Base-by-base conservation (phyloP, 37 sponge, comb jelly and placozoan genomes). In the Cladorhizidae sp. region DNA sequence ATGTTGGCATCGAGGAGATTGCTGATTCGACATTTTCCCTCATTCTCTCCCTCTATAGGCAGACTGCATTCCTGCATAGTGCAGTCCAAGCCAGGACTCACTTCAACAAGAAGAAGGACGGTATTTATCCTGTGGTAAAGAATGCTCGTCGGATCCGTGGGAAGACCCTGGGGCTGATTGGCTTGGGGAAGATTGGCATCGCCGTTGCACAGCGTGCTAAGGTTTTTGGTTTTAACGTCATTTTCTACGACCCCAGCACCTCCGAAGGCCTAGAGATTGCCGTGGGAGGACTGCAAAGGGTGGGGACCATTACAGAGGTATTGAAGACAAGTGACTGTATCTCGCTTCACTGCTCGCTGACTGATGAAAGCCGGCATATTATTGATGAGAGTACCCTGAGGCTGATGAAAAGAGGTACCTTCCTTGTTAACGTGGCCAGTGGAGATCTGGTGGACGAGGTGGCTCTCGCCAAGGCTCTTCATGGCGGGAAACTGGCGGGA, bases 1-100 rank as follows among this genome's bases (percentile, higher is more conserved):
- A 88, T 56, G 87, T 90, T 67, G 88, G 95, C 25, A 61, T 87
- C 9, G 95, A 94, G 28, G 95, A 94, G 75, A 91, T 90, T 21
- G 91, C 95, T 38, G 95, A 94, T 69, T 57, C 83, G 0, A 88
- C 85, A 25, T 57, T 94, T 52, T 73, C 85, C 11, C 95, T 77
- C 70, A 84, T 90, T 0, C 85, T 94, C 1, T 57, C 70, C 36
- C 74, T 91, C 23, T 90, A 76, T 69, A 68, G 91, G 8, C 88
- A 87, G 64, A 90, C 91, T 21, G 57, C 79, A 5, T 62, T 78
- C 51, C 69, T 90, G 36, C 74, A 83, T 50, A 51, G 55, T 37
- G 77, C 74, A 8, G 38, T 81, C 0, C 57, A 62, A 8, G 63
- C 64, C 23, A 82, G 86, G 3, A 35, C 58, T 43, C 61, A 71